Evolutionary conservation across 2,888 invertebrate species (phyloP), one percentile per base, ranked within the genome.

Genomic region (Protonemura montana): DNA sequence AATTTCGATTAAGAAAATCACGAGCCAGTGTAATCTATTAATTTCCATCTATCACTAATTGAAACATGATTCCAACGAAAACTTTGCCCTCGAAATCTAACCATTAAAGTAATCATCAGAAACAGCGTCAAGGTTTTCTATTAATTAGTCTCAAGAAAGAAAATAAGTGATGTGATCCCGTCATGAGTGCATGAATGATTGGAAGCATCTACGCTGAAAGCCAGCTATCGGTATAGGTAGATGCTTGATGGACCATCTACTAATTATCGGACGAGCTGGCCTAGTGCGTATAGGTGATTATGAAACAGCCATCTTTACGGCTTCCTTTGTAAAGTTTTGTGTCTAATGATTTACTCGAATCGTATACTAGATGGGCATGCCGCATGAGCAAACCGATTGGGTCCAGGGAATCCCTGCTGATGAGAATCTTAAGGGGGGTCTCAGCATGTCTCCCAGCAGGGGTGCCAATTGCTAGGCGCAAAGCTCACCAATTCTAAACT

Each of bases 351-450:
- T 76, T 84, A 59, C 27, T 59, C 27, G 84, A 26, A 27, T 28
- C 84, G 59, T 29, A 3, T 81, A 30, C 27, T 80, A 80, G 80
- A 80, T 80, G 80, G 28, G 80, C 28, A 27, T 84, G 84, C 27
- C 25, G 81, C 30, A 27, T 84, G 84, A 84, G 28, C 76, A 28
- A 59, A 76, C 84, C 84, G 76, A 84, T 84, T 84, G 83, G 78
- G 16, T 41, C 26, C 77, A 59, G 77, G 35, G 76, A 80, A 85
- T 84, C 87, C 87, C 87, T 86, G 87, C 87, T 87, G 87, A 86
- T 87, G 87, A 82, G 87, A 87, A 87, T 82, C 87, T 77, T 87
- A 86, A 86, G 87, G 87, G 87, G 87, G 87, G 85, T 76, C 85
- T 59, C 30, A 30, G 59, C n/a, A n/a, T 41, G 28, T 81, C 21